These are phyloP conservation scores for Echinarachnius parma DNA, from an alignment of 53 echinoderm and acorn worm genomes.

Conservation along the genomic window DNA sequence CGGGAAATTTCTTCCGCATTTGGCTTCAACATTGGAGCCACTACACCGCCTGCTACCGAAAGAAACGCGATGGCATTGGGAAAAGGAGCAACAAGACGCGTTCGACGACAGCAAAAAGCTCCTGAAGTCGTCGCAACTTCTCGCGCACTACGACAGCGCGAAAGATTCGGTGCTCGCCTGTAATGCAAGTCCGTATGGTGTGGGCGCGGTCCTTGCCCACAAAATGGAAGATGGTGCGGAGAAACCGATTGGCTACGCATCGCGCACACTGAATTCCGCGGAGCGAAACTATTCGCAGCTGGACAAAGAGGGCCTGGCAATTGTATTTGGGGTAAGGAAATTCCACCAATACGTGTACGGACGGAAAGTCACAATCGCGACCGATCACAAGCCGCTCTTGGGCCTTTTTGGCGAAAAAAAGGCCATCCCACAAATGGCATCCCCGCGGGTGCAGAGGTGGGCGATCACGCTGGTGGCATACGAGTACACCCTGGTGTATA, in stretches of 20 bases:
- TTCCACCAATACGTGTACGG: constrained; percentile 39
- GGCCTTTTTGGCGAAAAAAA: constrained; percentile 13
- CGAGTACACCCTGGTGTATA: constrained; percentile 40
- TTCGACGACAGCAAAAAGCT: constrained; percentile 44
- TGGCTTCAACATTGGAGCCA: constrained; percentile 29
- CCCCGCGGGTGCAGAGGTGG: constrained; percentile 40
- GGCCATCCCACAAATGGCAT: constrained; percentile 18
- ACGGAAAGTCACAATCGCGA: not conserved
- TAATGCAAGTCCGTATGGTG: no score
- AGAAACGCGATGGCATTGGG: constrained; percentile 33
- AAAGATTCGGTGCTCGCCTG: not conserved
- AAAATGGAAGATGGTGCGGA: constrained; percentile 34
- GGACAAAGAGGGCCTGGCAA: no score
- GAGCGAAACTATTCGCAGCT: no score
- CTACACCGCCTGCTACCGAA: constrained; percentile 41
- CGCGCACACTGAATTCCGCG: constrained; percentile 23
- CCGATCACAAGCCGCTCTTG: constrained; percentile 38
- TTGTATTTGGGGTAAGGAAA: constrained; percentile 4
- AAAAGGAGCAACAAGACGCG: constrained; percentile 15
- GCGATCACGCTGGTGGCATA: constrained; percentile 48
- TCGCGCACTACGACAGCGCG: constrained; percentile 12
- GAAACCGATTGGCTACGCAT: constrained; percentile 23
- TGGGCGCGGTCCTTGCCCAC: constrained; percentile 48
- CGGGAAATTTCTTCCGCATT: constrained; percentile 45
- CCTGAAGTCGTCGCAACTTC: constrained; percentile 31